A percentile compares a stretch with the other conserved stretches of the same genome.
Evolutionary conservation across 2,888 invertebrate genomes (phyloP).

Genomic region (Amblyteles armatorius): DNA sequence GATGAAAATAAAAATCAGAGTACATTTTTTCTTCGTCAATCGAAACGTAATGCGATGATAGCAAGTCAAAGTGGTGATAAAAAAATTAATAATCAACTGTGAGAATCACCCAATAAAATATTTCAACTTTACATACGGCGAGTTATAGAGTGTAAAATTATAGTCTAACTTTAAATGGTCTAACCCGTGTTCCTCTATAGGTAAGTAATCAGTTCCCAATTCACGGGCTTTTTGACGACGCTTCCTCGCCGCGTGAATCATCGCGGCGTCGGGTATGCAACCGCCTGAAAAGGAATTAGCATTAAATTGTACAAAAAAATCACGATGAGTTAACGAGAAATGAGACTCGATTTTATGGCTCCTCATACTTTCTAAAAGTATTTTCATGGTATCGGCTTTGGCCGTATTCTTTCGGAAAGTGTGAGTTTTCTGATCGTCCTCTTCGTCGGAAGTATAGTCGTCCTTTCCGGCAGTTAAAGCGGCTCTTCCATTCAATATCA

Average conservation of each 20-base stretch:
- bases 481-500: constrained; percentile 92
- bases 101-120: no score
- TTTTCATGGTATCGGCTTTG: constrained; percentile 89
- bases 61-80: not conserved
- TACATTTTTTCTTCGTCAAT: not conserved
- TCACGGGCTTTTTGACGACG: constrained; percentile 97
- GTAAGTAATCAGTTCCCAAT: constrained; percentile 88
- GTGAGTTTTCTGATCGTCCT: constrained; percentile 85
- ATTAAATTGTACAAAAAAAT: not conserved
- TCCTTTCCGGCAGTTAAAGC: constrained; percentile 92
- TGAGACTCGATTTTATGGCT: not conserved
- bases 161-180: not conserved
- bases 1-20: not conserved
- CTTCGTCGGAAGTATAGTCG: constrained; percentile 89
- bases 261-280: constrained; percentile 98
- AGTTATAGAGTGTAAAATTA: not conserved
- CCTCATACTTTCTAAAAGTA: constrained; percentile 90
- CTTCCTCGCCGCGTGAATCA: constrained; percentile 99
- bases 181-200: constrained; percentile 84
- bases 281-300: constrained; percentile 86
- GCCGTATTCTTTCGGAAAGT: constrained; percentile 85
- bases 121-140: no score
- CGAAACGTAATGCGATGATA: not conserved
- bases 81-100: not conserved
- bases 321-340: not conserved